phyloP scores from a whole-genome alignment of 2,113 vertebrate genomes.

The Malaclemys terrapin region DNA sequence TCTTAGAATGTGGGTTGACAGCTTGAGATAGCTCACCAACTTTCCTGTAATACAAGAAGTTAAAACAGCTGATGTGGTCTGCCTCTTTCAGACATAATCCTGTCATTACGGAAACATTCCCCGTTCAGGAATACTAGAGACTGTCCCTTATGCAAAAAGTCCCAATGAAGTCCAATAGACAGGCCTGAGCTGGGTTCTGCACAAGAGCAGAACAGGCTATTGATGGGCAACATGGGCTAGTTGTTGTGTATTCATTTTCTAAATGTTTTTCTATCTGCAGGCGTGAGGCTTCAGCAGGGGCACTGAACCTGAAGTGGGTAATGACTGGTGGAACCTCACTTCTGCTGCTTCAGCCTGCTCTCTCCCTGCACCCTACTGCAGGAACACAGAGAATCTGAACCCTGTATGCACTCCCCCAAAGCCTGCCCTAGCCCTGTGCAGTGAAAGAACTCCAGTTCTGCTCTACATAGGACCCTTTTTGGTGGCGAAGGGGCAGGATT shows the following conservation, averaged over 20 bases:
- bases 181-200: neutral
- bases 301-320: neutral
- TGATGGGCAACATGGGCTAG: neutral
- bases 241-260: neutral
- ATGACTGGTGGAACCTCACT: neutral
- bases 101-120: neutral
- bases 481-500: neutral
- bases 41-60: neutral
- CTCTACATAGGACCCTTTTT: neutral
- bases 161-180: accelerated
- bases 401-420: too few species aligned
- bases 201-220: neutral
- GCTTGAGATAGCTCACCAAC: neutral
- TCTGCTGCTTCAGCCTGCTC: neutral
- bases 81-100: neutral
- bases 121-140: too few species aligned
- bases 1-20: neutral
- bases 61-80: neutral
- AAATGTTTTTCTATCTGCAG: neutral
- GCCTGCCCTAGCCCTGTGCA: neutral
- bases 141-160: neutral
- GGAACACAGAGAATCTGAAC: neutral
- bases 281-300: neutral
- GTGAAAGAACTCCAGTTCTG: neutral
- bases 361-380: neutral